Base-by-base conservation (phyloP, 2,888 invertebrate genomes). In the Pristionchus maxplancki region DNA sequence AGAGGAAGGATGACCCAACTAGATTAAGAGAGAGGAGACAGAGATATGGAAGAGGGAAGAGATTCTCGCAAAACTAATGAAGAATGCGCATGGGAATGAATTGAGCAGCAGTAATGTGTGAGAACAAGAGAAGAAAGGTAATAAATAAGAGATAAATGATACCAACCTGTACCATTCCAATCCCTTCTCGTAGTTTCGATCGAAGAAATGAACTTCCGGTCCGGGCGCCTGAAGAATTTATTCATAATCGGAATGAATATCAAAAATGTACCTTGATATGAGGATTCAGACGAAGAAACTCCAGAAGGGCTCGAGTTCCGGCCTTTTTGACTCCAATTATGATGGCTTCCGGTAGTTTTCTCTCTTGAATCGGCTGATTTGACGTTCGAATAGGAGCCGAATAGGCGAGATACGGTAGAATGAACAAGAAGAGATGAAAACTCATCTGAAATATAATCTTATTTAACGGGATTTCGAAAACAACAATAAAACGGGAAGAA, bases 171-270 rank as follows among this genome's bases (percentile, higher is more conserved):
- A 99, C 98, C 98, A 99, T 90, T 98, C 98, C 89, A 98, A 96
- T 0, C 99, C 99, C 91, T 97, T 96, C 89, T 96, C 96, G 95
- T 98, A 99, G 95, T 98, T 97, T 94, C 97, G 96, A 95, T 99
- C 98, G 95, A 99, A 99, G 96, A 98, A 99, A 95, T 99, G 98
- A 53, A 98, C 97, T 95, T 99, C 98, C 37, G 97, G 97, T 28
- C 97, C 97, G 1, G 98, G 97, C 0, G 98, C 98, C 87, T 97
- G 96, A 71, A 44, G 15, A 40, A 9, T 24, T 58, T 13, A 48
- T 11, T 31, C 44, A 11, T 44, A 44, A 44, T 44, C 62, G n/a
- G 8, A 62, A 62, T 62, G n/a, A 62, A 11, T 28, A 62, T 6
- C 6, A n/a, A 1, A n/a, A 0, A 58, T 58, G 20, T 83, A 83